Evolutionary conservation across 1,140 invertebrate species (phyloP), one percentile per base, ranked within the genome.

Genomic region (Cydia strobilella): DNA sequence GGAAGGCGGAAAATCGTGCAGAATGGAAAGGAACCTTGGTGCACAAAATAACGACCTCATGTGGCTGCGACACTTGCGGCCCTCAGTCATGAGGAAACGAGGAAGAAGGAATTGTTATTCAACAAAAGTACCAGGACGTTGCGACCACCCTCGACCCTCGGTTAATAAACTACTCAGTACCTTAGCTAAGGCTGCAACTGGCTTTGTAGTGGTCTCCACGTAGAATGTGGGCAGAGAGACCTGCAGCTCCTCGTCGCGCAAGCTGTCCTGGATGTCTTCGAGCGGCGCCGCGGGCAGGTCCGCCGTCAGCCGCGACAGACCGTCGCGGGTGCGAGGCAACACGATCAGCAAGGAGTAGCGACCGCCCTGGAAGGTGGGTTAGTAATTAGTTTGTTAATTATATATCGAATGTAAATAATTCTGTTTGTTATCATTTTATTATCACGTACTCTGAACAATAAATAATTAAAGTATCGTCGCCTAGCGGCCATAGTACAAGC

Each of bases 341-440:
- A 95, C 79, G 2, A 95, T 80, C 73, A 94, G 80, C 6, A 95
- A 82, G 1, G 94, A 92, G 75, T 95, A 95, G 42, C 94, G 88
- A 35, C 86, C 90, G 72, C 94, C 94, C 94, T 95, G 82, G 25
- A 87, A 86, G 45, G 45, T 42, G 23, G 54, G 12, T 20, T 63
- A 72, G 42, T 39, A 39, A 39, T 10, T 39, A 66, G 9, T 69
- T 48, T n/a, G 45, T 48, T 48, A 15, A 9, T 10, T 39, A 48
- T 5, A 48, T 0, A 3, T n/a, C 3, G 9, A 48, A 48, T 48
- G 45, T n/a, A n/a, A 48, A 13, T 0, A 39, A 9, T 39, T 39
- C 35, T 39, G 0, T 39, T 9, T 39, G 7, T 45, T 15, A 15
- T 45, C 7, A 45, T 18, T 54, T 18, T 54, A 18, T 51, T 6